Conservation (phyloP, 2,888 invertebrate species). For the Oscheius onirici region DNA sequence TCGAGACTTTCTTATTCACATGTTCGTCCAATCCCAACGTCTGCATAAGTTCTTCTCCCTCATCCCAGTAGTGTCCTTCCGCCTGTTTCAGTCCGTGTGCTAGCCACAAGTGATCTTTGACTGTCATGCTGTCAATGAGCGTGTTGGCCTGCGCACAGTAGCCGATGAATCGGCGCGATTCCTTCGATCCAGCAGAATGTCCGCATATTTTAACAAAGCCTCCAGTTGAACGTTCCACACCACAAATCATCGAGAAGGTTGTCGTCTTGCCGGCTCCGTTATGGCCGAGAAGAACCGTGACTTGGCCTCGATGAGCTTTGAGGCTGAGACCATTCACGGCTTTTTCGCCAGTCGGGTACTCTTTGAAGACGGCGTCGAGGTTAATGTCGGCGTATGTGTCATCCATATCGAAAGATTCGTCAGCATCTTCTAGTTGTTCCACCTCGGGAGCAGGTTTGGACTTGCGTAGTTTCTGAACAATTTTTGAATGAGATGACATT, state of each 20-base stretch:
- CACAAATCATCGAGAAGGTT: constrained; percentile 42
- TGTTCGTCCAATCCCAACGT: constrained; percentile 15
- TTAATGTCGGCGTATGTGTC: background rate
- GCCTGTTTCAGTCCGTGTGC: constrained; percentile 41
- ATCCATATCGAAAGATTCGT: background rate
- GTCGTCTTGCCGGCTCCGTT: constrained; percentile 64
- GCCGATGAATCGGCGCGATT: background rate
- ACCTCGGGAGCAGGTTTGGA: background rate
- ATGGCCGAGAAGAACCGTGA: constrained; percentile 62
- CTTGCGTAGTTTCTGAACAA: background rate
- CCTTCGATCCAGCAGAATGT: background rate
- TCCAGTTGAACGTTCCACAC: constrained; percentile 42
- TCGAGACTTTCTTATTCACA: constrained; percentile 28
- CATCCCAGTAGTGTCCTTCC: constrained; percentile 11
- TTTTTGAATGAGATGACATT: background rate
- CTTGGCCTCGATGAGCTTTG: background rate
- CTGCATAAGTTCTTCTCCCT: constrained; percentile 21
- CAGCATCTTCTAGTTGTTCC: background rate
- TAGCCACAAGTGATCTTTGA: constrained; percentile 56
- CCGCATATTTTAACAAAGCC: constrained; percentile 5
- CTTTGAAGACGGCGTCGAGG: background rate
- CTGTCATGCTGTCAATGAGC: constrained; percentile 58
- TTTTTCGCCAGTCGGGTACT: background rate
- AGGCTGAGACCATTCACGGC: constrained; percentile 1
- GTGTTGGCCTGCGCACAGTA: constrained; percentile 46